Conservation (phyloP, 2,113 vertebrate species). For the Hiodon tergisus region DNA sequence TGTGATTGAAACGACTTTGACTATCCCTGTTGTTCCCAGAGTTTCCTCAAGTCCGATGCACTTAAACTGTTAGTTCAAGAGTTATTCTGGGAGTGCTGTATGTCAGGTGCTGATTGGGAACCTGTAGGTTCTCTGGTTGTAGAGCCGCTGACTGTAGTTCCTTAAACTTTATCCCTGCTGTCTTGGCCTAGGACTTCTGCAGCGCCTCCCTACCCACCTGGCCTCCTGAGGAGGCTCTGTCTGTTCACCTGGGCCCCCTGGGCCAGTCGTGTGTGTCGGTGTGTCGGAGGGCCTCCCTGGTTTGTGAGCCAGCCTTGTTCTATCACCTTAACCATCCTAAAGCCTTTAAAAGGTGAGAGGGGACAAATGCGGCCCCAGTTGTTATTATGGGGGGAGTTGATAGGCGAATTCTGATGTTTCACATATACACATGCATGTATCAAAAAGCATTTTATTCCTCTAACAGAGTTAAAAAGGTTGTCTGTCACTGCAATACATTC, state of each 20-base stretch:
- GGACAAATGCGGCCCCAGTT: neutral
- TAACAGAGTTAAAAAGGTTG: no score
- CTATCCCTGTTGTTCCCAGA: neutral
- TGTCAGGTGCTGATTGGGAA: neutral
- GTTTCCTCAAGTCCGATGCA: neutral
- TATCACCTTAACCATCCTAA: constrained; percentile 52
- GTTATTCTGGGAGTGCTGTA: neutral
- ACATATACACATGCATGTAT: no score
- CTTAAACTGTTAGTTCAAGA: neutral
- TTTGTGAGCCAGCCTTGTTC: constrained; percentile 58
- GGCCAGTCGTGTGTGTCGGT: constrained; percentile 51
- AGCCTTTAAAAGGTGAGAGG: constrained; percentile 49
- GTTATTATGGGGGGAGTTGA: neutral
- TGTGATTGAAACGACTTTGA: neutral
- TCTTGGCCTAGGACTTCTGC: constrained; percentile 51
- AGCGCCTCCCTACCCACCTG: constrained; percentile 43
- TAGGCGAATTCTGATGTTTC: neutral
- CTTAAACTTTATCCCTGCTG: neutral
- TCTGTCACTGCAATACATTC: no score
- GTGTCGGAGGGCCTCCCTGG: constrained; percentile 46
- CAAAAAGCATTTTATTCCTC: no score
- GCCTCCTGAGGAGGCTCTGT: constrained; percentile 48
- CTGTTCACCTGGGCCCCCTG: constrained; percentile 46
- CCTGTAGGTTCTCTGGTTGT: neutral
- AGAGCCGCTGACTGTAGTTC: no score